Conservation (phyloP, 2,113 vertebrate genomes). For the Picathartes gymnocephalus region DNA sequence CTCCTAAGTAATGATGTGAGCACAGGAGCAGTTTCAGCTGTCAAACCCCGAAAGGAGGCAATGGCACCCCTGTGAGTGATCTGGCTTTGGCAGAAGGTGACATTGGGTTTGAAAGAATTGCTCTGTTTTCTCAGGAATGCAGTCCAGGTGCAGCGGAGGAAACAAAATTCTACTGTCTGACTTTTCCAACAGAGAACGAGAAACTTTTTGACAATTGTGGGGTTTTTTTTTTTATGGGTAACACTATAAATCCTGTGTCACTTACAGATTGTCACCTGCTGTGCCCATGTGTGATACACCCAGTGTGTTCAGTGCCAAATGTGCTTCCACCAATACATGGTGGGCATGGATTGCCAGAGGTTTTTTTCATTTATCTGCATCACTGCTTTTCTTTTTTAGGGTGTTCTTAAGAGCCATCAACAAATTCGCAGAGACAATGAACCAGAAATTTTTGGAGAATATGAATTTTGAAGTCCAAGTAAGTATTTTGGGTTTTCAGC, state of each 20-base stretch:
- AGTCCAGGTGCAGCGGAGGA: neutral
- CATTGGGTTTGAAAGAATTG: neutral
- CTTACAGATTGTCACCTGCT: neutral
- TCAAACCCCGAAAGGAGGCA: neutral
- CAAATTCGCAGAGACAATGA: conserved; percentile 96
- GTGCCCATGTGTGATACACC: neutral
- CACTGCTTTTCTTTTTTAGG: conserved; percentile 52
- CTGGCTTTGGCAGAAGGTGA: neutral
- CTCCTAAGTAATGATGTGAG: neutral
- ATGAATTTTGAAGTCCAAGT: conserved; percentile 96
- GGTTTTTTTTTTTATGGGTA: neutral
- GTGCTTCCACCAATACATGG: neutral
- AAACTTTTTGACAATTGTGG: neutral
- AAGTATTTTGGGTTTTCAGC: neutral
- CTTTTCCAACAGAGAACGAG: neutral
- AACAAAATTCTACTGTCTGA: neutral
- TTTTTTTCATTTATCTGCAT: neutral
- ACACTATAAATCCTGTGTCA: neutral
- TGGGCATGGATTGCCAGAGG: neutral
- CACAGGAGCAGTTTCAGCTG: neutral
- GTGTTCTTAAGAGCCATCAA: conserved; percentile 96
- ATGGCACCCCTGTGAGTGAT: neutral
- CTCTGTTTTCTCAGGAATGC: neutral
- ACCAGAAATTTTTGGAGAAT: conserved; percentile 93
- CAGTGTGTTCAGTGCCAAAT: too few species aligned